Percentiles rank a stretch among this genome's conserved stretches.
phyloP scores from a whole-genome alignment of 2,797 vertebrate genomes.

The Xiphophorus birchmanni region DNA sequence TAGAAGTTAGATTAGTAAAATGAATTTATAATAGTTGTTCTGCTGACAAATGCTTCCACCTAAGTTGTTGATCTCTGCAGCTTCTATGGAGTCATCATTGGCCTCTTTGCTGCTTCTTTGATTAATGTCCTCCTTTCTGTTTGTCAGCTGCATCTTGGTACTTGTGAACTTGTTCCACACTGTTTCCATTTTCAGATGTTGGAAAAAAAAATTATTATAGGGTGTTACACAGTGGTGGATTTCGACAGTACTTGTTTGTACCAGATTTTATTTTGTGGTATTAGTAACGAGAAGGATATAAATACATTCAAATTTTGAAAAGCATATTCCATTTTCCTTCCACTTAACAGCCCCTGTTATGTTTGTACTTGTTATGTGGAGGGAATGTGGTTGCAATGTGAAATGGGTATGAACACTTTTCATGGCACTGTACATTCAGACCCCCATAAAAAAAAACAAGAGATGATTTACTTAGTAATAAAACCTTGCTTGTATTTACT shows the following conservation, averaged over 20 bases:
- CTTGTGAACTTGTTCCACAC: neutral
- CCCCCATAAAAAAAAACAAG: constrained; percentile 28
- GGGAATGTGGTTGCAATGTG: no score
- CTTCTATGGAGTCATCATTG: neutral
- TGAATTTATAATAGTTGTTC: neutral
- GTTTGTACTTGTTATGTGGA: neutral
- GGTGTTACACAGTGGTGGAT: neutral
- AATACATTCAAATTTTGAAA: neutral
- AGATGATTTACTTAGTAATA: constrained; percentile 18
- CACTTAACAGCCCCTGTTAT: neutral
- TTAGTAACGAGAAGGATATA: neutral
- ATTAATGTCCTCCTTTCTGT: neutral
- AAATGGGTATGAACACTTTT: constrained; percentile 3
- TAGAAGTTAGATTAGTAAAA: neutral
- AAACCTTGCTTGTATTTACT: constrained; percentile 31
- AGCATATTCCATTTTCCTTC: neutral
- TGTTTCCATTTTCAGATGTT: neutral
- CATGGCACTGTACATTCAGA: constrained; percentile 15
- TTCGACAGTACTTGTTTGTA: neutral
- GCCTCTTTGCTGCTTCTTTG: neutral
- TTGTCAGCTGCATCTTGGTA: neutral
- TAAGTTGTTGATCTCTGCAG: neutral
- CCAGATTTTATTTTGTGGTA: neutral
- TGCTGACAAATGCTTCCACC: neutral
- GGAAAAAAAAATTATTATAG: neutral